Evolutionary conservation across 2,888 invertebrate genomes (phyloP), one percentile per base, ranked within the genome.

Genomic region (Ctena decussata): DNA sequence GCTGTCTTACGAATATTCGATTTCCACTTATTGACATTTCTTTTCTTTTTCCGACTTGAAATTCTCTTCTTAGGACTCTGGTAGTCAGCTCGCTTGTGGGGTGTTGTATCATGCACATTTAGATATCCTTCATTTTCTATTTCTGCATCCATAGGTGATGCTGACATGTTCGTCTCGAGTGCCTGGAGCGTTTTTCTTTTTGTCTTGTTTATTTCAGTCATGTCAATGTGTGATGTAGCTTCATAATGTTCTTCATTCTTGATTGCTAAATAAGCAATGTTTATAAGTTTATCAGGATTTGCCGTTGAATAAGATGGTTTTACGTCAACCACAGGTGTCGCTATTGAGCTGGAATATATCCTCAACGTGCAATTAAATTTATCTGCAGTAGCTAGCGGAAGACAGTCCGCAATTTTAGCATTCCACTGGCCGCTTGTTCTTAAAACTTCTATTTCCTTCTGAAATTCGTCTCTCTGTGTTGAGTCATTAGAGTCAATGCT

Each of bases 301-400:
- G 44, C 1, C 44, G 53, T 70, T n/a, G 41, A 24, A 8, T 53
- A n/a, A 11, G 74, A 74, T 44, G 69, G 83, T 75, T 74, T 78
- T 6, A 83, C 78, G 12, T 83, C 78, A 53, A 74, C 57, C 15
- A 83, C 74, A 24, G 82, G 83, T 32, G 78, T 79, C 24, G 78
- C 53, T 37, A 78, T 37, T 78, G 74, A 70, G 41, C 78, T 83
- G 39, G 74, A 74, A 70, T 49, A 78, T 49, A 83, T 83, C 49
- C 70, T 73, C 21, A 83, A 24, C 74, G 18, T 30, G 12, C 70
- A 35, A 53, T 27, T 46, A 21, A 18, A 65, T 49, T 24, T 37
- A 30, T 83, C 71, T 49, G 83, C 79, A 5, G 53, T 49, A 44
- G 75, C 76, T 35, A 81, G 30, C 6, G 76, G 81, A 35, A 76